A percentile compares a stretch with the other conserved stretches of the same genome.
Evolutionary conservation across 1,140 invertebrate genomes (phyloP).

Genomic region (Anastrepha ludens): DNA sequence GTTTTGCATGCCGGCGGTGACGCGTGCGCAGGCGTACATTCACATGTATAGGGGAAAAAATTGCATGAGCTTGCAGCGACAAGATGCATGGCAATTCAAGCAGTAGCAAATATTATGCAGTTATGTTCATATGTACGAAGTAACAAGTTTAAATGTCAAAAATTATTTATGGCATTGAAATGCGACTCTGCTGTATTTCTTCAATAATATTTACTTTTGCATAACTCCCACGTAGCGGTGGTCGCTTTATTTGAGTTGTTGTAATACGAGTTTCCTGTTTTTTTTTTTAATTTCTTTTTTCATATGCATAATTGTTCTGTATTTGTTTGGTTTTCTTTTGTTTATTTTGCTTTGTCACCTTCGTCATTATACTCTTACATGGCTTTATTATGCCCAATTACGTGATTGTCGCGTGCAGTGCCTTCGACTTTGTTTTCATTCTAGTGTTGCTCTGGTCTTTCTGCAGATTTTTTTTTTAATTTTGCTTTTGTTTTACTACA

Average conservation of each 20-base stretch:
- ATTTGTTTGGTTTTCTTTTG: neutral
- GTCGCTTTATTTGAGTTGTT: neutral
- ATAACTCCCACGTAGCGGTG: neutral
- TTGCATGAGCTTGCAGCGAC: neutral
- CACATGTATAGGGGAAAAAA: neutral
- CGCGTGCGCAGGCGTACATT: neutral
- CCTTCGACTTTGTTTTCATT: neutral
- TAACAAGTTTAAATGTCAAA: neutral
- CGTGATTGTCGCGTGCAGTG: neutral
- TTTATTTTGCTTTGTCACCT: conserved; percentile 3
- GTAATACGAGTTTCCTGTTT: neutral
- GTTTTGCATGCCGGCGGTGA: neutral
- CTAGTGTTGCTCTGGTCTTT: conserved; percentile 34
- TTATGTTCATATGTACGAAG: neutral
- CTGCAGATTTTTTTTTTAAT: conserved; percentile 14
- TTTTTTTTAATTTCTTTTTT: neutral
- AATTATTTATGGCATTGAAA: neutral
- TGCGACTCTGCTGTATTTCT: neutral
- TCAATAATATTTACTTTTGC: neutral
- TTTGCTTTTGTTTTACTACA: conserved; percentile 1
- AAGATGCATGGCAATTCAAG: neutral
- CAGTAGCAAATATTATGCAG: neutral
- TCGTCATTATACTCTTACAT: neutral
- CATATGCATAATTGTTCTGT: no score
- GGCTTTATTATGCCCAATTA: neutral